These are phyloP conservation scores for Vimba vimba DNA, from an alignment of 2,113 vertebrate species.

Conservation along the genomic window DNA sequence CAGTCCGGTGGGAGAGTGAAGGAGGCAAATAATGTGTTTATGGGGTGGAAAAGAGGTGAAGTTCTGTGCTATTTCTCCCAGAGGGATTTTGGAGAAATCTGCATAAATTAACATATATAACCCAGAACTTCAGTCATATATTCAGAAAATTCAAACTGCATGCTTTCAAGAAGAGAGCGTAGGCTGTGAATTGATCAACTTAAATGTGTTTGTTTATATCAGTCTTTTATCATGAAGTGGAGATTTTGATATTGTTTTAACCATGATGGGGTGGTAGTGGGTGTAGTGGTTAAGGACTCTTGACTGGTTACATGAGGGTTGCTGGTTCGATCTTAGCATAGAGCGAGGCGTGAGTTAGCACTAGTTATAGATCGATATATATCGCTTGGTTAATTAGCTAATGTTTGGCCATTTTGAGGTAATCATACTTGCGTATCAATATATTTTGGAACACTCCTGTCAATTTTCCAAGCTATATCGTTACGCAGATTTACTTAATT, in stretches of 20 bases:
- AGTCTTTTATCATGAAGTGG: background rate
- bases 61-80: background rate
- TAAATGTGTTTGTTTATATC: conserved; percentile 9
- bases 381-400: background rate
- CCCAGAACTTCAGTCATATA: background rate
- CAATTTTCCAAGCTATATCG: too few species aligned
- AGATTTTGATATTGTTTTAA: conserved; percentile 18
- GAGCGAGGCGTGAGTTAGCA: background rate
- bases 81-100: conserved; percentile 1
- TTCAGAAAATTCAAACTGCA: background rate
- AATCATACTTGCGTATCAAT: background rate
- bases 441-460: too few species aligned
- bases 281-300: background rate
- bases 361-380: background rate
- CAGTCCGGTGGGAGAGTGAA: conserved; percentile 18
- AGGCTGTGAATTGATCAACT: conserved; percentile 4
- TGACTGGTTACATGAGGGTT: background rate
- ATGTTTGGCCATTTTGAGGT: background rate
- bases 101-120: background rate
- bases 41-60: conserved; percentile 31
- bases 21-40: background rate
- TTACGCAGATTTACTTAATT: background rate
- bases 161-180: background rate
- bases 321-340: background rate
- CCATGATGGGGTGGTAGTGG: background rate